Conservation (phyloP, 2,797 vertebrate genomes). For the Natrix natrix region DNA sequence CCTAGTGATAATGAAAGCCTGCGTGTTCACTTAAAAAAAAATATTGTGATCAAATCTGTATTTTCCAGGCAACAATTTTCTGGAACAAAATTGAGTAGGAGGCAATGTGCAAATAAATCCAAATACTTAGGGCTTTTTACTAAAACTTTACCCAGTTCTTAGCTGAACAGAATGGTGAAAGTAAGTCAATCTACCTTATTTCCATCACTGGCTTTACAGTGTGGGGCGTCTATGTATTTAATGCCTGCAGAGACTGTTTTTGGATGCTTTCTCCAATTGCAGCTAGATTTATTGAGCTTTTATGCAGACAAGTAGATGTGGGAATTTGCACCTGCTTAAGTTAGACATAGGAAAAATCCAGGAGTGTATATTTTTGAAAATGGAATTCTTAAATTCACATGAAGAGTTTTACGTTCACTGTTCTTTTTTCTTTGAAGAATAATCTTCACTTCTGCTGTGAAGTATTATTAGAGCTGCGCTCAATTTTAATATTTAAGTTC, state of each 20-base stretch:
- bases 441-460: not conserved
- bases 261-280: not conserved
- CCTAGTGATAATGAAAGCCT: constrained; percentile 79
- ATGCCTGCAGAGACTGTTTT: not conserved
- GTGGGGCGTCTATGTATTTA: not conserved
- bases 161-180: constrained; percentile 15
- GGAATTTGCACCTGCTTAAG: not conserved
- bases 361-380: not conserved
- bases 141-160: not conserved
- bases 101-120: constrained; percentile 45
- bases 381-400: not conserved
- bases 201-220: not conserved
- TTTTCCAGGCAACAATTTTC: constrained; percentile 57
- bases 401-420: not conserved
- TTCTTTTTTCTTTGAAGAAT: not conserved
- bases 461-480: not conserved
- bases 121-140: not conserved
- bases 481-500: not conserved
- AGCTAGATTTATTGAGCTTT: not conserved
- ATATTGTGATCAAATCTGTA: constrained; percentile 50
- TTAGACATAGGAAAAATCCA: not conserved
- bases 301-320: not conserved
- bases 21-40: constrained; percentile 58
- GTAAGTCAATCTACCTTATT: not conserved
- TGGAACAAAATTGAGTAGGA: constrained; percentile 68